Percentiles rank a stretch among this genome's conserved stretches.
Conservation (phyloP, 2,797 vertebrate genomes). For the Benthosema pterotum region DNA sequence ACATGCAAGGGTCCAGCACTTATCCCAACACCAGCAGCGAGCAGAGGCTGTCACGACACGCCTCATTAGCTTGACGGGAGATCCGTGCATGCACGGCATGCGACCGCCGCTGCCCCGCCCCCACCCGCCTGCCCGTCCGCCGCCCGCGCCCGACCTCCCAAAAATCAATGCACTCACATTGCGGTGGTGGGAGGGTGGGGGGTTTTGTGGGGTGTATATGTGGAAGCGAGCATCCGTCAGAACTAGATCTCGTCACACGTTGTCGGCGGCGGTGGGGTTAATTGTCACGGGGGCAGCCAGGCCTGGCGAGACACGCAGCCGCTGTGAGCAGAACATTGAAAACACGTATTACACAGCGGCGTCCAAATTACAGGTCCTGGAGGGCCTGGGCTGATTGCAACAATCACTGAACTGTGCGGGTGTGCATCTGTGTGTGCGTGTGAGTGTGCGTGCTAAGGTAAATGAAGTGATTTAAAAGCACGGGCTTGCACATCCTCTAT, state of each 20-base stretch:
- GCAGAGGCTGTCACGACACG: constrained; percentile 57
- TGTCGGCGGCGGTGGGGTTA: constrained; percentile 51
- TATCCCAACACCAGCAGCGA: constrained; percentile 42
- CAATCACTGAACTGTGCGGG: constrained; percentile 55
- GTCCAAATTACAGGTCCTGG: constrained; percentile 51
- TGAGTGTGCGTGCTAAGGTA: constrained; percentile 23
- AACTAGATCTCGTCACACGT: constrained; percentile 4
- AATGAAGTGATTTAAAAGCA: constrained; percentile 76
- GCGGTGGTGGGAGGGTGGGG: constrained; percentile 14
- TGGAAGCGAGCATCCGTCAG: constrained; percentile 28
- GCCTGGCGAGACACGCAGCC: constrained; percentile 63
- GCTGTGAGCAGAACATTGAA: constrained; percentile 58
- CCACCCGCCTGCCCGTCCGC: constrained; percentile 41
- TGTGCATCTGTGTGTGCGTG: not conserved
- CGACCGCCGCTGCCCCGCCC: too few relatives aligned
- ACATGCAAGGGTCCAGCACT: constrained; percentile 46
- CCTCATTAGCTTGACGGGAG: constrained; percentile 74
- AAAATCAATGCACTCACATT: constrained; percentile 68
- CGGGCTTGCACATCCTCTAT: constrained; percentile 51
- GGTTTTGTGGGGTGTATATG: constrained; percentile 25
- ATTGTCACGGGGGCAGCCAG: constrained; percentile 53
- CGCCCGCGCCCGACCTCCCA: constrained; percentile 52
- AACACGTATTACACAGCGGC: constrained; percentile 62
- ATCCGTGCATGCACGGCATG: too few relatives aligned
- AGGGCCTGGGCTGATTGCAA: constrained; percentile 72